These are phyloP conservation scores for Meliscaeva auricollis DNA, from an alignment of 2,888 invertebrate species.

Conservation along the genomic window DNA sequence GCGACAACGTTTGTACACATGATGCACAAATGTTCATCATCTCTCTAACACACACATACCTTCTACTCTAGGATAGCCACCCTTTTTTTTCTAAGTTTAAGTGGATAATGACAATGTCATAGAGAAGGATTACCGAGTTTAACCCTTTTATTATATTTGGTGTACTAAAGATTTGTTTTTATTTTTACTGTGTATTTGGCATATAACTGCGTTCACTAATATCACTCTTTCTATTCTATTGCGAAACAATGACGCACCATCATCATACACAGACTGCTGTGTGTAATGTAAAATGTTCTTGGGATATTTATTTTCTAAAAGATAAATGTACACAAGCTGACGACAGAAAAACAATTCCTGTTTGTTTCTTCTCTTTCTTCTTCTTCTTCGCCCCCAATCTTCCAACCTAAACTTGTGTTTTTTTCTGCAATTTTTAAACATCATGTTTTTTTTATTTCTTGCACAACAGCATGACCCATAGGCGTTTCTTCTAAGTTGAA, in stretches of 20 bases:
- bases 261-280: conserved; percentile 3
- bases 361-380: conserved; percentile 46
- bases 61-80: conserved; percentile 21
- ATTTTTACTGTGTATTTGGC: neutral
- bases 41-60: neutral
- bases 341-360: conserved; percentile 38
- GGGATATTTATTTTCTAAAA: conserved; percentile 1
- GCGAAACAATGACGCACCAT: conserved; percentile 57
- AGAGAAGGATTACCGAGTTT: conserved; percentile 39
- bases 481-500: conserved; percentile 60
- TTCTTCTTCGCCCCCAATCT: conserved; percentile 15
- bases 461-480: conserved; percentile 63
- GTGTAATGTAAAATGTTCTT: conserved; percentile 18
- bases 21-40: conserved; percentile 28
- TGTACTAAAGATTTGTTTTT: neutral
- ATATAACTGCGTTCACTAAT: conserved; percentile 40
- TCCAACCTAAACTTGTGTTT: conserved; percentile 9
- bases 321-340: neutral
- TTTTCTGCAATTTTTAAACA: conserved; percentile 5
- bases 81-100: conserved; percentile 24
- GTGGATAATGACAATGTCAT: conserved; percentile 64
- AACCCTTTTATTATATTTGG: conserved; percentile 1
- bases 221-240: conserved; percentile 4
- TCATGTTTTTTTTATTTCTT: conserved; percentile 38
- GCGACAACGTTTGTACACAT: neutral